A percentile compares a stretch with the other conserved stretches of the same genome.
phyloP scores from a whole-genome alignment of 2,888 invertebrate species.

The Cerastis leucographa region DNA sequence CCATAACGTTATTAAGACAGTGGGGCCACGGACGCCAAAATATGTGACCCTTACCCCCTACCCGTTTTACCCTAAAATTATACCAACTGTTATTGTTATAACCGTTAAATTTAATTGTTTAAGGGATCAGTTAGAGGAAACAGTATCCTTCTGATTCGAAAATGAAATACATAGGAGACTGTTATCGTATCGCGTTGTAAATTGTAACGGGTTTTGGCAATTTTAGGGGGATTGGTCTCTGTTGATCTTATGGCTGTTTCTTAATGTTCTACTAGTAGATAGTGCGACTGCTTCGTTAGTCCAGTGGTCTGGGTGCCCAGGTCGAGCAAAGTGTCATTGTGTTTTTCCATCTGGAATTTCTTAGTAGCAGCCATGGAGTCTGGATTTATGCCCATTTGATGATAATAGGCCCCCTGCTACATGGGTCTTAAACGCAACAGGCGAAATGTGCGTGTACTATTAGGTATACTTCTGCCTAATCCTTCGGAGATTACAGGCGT shows the following conservation, averaged over 20 bases:
- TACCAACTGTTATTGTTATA: slow-evolving; percentile 69
- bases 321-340: too few relatives aligned
- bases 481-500: too few relatives aligned
- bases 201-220: slow-evolving; percentile 35
- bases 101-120: slow-evolving; percentile 69
- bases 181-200: slow-evolving; percentile 45
- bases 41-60: slow-evolving; percentile 62
- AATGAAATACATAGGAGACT: slow-evolving; percentile 52
- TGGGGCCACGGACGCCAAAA: slow-evolving; percentile 65
- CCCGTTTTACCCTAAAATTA: slow-evolving; percentile 70
- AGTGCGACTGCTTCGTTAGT: too few relatives aligned
- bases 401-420: too few relatives aligned
- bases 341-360: too few relatives aligned
- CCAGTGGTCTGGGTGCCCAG: too few relatives aligned
- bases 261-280: background rate
- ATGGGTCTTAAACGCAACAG: too few relatives aligned
- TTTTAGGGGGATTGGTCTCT: background rate
- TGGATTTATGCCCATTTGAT: too few relatives aligned
- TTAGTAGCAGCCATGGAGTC: too few relatives aligned
- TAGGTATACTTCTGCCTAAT: too few relatives aligned
- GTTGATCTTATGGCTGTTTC: background rate
- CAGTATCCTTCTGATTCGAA: slow-evolving; percentile 58
- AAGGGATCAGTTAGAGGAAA: slow-evolving; percentile 56
- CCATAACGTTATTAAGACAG: slow-evolving; percentile 62
- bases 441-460: too few relatives aligned